Evolutionary conservation across 2,797 vertebrate species (phyloP), one percentile per base, ranked within the genome.

Genomic region (Manis javanica): DNA sequence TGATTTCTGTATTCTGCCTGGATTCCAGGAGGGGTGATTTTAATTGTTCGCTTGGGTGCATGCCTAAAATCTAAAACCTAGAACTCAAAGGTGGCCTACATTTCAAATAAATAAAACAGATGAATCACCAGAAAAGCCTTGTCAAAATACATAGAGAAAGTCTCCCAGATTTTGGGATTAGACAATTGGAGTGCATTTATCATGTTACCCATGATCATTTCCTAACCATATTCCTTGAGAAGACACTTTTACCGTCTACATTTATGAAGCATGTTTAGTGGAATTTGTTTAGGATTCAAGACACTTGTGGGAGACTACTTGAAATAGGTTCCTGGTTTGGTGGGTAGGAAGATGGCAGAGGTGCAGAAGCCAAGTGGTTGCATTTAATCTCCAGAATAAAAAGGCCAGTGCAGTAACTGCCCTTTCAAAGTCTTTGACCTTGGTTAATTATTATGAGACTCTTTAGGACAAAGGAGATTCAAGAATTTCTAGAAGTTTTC

Each of bases 41-140:
- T 94, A 92, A 94, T 95, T 91, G 31, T 87, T 74, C 69, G 6
- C 29, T 94, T 96, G 59, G 59, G 55, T 71, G 15, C 5, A 37
- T 79, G 69, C 79, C 84, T 94, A 93, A 75, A 81, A 84, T 89
- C 12, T 90, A 34, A 90, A 96, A 91, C 49, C 31, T 53, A 61
- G 57, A 61, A 75, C 51, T 91, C 75, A 66, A 83, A 81, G 49
- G 31, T 81, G 49, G 31, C 46, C 49, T 66, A 5, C 26, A 81
- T 46, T 91, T 95, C 83, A 82, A 97, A 77, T 55, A 75, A 91
- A 85, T 42, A 83, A 94, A 87, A 84, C 19, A 81, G 59, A 72
- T 37, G 42, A 84, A 93, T 90, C 37, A 13, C 9, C 75, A 84
- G 81, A 75, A 94, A 89, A 93, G 29, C 71, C 46, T 92, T 86